These are phyloP conservation scores for Perizoma flavofasciatum DNA, from an alignment of 2,888 invertebrate species.

Conservation along the genomic window DNA sequence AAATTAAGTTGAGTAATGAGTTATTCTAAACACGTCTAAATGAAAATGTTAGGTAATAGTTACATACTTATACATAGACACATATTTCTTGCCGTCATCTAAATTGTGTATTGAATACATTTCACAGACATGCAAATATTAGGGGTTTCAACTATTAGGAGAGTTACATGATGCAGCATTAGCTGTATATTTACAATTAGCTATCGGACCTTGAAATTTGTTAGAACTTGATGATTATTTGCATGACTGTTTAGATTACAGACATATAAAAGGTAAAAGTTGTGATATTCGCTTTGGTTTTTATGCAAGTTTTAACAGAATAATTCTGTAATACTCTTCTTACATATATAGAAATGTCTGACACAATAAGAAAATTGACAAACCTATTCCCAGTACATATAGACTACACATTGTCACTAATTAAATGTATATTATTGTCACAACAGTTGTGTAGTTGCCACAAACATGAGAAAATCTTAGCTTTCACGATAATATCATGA, in stretches of 20 bases:
- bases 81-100: constrained; percentile 25
- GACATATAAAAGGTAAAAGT: constrained; percentile 30
- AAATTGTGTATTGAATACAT: constrained; percentile 37
- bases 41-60: constrained; percentile 21
- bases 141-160: constrained; percentile 15
- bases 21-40: constrained; percentile 51
- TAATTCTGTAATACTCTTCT: constrained; percentile 42
- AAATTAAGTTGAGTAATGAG: constrained; percentile 57
- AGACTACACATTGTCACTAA: constrained; percentile 42
- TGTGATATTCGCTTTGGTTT: constrained; percentile 54
- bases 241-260: constrained; percentile 24
- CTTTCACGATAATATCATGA: constrained; percentile 27
- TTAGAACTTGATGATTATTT: constrained; percentile 21
- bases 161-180: constrained; percentile 21
- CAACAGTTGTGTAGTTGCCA: constrained; percentile 50
- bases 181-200: constrained; percentile 34
- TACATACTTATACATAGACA: constrained; percentile 26
- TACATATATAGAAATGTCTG: constrained; percentile 46
- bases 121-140: constrained; percentile 30
- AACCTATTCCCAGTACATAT: constrained; percentile 44
- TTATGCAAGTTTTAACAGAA: constrained; percentile 30
- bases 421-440: constrained; percentile 58
- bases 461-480: constrained; percentile 30
- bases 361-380: constrained; percentile 55
- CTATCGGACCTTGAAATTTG: constrained; percentile 18